A percentile compares a stretch with the other conserved stretches of the same genome.
Conservation (phyloP, 2,797 vertebrate species). For the Parambassis ranga region DNA sequence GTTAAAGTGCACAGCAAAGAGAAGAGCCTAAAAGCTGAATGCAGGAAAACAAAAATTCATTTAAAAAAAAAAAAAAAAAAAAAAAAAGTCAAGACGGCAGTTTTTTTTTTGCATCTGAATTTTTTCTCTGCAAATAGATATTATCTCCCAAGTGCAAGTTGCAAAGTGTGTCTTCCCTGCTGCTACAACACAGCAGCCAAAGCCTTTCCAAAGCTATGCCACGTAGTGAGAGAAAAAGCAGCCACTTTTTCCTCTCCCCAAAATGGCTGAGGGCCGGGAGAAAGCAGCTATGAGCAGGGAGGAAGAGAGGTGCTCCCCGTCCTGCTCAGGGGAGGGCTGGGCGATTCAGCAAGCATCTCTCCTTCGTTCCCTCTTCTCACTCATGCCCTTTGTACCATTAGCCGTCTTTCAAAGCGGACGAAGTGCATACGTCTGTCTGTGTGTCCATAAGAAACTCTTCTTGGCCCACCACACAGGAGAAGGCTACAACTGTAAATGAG, state of each 20-base stretch:
- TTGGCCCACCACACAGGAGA: conserved; percentile 47
- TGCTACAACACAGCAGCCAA: conserved; percentile 68
- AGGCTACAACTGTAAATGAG: conserved; percentile 49
- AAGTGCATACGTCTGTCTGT: conserved; percentile 68
- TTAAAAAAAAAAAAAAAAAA: conserved; percentile 13
- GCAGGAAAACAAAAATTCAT: conserved; percentile 59
- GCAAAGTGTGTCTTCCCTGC: conserved; percentile 65
- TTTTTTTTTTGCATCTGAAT: conserved; percentile 63
- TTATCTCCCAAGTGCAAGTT: conserved; percentile 72
- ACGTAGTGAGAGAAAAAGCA: conserved; percentile 77
- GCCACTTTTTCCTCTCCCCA: conserved; percentile 78
- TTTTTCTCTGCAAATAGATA: conserved; percentile 76
- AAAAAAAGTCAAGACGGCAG: conserved; percentile 66
- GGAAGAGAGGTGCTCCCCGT: conserved; percentile 68
- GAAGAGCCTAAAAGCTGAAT: conserved; percentile 62
- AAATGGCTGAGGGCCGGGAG: conserved; percentile 84
- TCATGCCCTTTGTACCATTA: conserved; percentile 63
- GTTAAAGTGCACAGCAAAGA: conserved; percentile 61
- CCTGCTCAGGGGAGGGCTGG: conserved; percentile 70
- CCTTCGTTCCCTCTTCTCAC: conserved; percentile 46
- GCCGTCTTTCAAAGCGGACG: conserved; percentile 58
- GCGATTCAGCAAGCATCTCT: conserved; percentile 61
- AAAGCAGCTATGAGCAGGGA: conserved; percentile 70
- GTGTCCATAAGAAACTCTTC: conserved; percentile 48
- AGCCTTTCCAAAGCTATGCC: conserved; percentile 79